Base-by-base conservation (phyloP, 2,888 invertebrate genomes). In the Drosophila anomelani region DNA sequence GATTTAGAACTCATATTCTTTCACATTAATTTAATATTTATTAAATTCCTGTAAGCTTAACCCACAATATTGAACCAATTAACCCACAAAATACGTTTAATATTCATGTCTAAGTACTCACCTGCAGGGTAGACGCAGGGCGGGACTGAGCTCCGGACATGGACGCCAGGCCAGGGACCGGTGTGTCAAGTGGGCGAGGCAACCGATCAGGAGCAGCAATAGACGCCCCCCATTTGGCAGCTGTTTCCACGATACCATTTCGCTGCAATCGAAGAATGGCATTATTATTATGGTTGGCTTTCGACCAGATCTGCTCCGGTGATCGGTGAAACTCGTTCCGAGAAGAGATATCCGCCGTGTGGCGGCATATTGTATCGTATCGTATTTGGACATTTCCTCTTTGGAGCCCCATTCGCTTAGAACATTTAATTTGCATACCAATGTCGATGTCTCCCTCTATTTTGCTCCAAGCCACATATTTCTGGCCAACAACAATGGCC, bases 111-210 rank as follows among this genome's bases (percentile, higher is more conserved):
- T 60, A 47, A 51, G 47, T 49, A 90, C 91, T 91, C 84, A 92
- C 92, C 94, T 93, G 93, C 97, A 97, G 1, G 97, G 96, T 86
- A 96, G 94, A 54, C 96, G 94, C 39, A 97, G 93, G 77, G 96
- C 95, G 76, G 95, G 94, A 89, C 96, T 96, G 61, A 97, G 92
- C 91, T 96, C 96, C 23, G 95, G 94, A 91, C 97, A 97, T 15
- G 97, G 96, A 68, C 94, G 94, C 95, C 95, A 95, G 62, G 91
- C 91, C 80, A 85, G 90, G 71, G 81, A 90, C 81, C 79, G 90
- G 78, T 77, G 90, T 81, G 80, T 88, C 89, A 78, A 90, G 81
- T 73, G 90, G 77, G 80, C 88, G 74, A 76, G 88, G 73, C 72
- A 90, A 71, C 80, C 88, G 78, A 76, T 46, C 32, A 80, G 62